These are phyloP conservation scores for Sternarchorhynchus goeldii DNA, from an alignment of 2,797 vertebrate genomes.

Conservation along the genomic window DNA sequence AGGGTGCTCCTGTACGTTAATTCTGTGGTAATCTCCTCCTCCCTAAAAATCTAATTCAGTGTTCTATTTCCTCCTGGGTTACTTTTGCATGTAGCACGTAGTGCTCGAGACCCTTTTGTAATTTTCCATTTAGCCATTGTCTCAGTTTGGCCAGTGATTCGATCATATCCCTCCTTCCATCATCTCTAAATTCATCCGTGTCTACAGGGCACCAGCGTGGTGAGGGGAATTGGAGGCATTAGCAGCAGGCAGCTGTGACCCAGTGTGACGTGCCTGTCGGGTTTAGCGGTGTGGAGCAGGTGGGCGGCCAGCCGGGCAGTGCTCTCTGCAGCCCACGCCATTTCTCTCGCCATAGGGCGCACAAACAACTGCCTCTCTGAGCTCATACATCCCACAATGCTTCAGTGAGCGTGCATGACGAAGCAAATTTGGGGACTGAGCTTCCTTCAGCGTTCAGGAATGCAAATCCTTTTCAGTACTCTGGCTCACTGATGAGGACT, in stretches of 20 bases:
- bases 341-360: background rate
- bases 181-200: constrained; percentile 24
- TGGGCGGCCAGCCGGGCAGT: background rate
- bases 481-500: background rate
- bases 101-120: too few relatives aligned
- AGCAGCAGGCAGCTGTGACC: constrained; percentile 1
- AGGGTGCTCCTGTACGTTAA: too few relatives aligned
- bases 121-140: background rate
- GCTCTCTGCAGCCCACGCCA: constrained; percentile 7
- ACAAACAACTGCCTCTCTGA: constrained; percentile 36
- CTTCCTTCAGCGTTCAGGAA: constrained; percentile 4
- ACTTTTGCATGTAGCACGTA: too few relatives aligned
- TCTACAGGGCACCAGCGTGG: background rate
- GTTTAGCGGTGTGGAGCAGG: background rate
- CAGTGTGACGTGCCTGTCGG: constrained; percentile 2
- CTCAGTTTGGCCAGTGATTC: background rate
- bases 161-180: constrained; percentile 6
- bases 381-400: constrained; percentile 41
- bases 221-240: constrained; percentile 10
- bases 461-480: background rate
- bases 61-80: too few relatives aligned
- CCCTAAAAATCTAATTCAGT: too few relatives aligned
- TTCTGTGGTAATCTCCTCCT: too few relatives aligned
- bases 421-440: constrained; percentile 25
- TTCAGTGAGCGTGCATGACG: constrained; percentile 36